These are phyloP conservation scores for Dromaius novaehollandiae DNA, from an alignment of 2,113 vertebrate species.

Conservation along the genomic window DNA sequence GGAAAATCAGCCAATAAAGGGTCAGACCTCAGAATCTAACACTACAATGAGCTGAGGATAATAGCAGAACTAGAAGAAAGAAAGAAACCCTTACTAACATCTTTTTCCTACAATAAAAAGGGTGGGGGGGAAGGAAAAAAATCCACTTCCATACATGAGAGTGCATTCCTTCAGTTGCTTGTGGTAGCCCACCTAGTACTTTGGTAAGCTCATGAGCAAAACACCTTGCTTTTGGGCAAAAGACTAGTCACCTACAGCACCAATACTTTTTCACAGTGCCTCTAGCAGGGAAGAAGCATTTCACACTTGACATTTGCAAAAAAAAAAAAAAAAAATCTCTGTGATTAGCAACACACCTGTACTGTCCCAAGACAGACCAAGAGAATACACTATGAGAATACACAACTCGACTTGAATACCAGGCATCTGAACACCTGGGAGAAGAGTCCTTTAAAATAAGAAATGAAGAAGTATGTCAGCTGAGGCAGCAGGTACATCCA, in stretches of 20 bases:
- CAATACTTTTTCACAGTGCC: neutral
- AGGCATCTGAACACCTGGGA: neutral
- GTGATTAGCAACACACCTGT: neutral
- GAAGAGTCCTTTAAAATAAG: neutral
- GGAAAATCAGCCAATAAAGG: neutral
- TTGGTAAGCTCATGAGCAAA: neutral
- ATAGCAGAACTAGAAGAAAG: neutral
- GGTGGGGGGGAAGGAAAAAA: too few relatives aligned
- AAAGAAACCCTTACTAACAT: neutral
- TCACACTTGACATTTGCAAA: neutral
- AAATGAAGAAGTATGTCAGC: neutral
- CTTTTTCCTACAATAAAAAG: neutral
- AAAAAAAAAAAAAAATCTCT: neutral
- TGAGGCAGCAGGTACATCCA: neutral
- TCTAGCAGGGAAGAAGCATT: neutral
- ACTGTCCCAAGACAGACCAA: neutral
- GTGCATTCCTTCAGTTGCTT: neutral
- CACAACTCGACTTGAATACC: neutral
- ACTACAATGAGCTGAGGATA: neutral
- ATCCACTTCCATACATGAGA: neutral
- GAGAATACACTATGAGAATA: neutral
- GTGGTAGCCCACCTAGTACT: neutral
- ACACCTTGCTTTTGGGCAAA: neutral
- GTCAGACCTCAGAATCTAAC: neutral
- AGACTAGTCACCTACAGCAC: neutral